Percentiles rank a stretch among this genome's conserved stretches.
phyloP scores from a whole-genome alignment of 1,140 invertebrate species.

The Octopus sinensis region DNA sequence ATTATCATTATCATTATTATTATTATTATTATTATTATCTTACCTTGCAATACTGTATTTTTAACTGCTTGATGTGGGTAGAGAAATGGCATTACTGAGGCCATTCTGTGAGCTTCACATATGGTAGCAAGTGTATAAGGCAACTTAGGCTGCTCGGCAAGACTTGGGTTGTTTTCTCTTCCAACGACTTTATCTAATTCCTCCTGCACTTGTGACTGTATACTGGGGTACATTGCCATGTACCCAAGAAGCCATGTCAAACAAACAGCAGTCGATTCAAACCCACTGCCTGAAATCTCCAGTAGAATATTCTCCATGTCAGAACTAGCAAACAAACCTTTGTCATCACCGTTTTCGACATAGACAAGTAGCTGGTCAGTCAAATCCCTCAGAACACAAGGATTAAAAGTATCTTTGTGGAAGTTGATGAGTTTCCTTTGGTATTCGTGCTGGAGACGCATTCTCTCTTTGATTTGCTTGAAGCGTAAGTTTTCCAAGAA shows the following conservation, averaged over 20 bases:
- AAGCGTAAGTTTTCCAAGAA: conserved; percentile 29
- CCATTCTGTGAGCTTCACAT: conserved; percentile 49
- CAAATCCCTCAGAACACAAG: conserved; percentile 34
- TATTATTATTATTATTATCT: not conserved
- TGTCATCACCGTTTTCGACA: conserved; percentile 42
- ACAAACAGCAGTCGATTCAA: conserved; percentile 81
- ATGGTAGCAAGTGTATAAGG: conserved; percentile 53
- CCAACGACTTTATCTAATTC: conserved; percentile 44
- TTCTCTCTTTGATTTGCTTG: conserved; percentile 24
- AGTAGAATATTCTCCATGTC: conserved; percentile 42
- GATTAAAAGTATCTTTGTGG: conserved; percentile 44
- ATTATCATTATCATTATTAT: too few relatives aligned
- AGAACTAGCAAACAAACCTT: conserved; percentile 32
- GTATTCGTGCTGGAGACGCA: conserved; percentile 26
- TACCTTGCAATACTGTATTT: conserved; percentile 36
- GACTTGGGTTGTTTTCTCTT: conserved; percentile 34
- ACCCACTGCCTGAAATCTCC: conserved; percentile 83
- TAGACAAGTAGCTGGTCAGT: conserved; percentile 41
- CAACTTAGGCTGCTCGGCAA: conserved; percentile 40
- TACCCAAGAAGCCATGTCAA: conserved; percentile 83
- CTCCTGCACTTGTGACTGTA: conserved; percentile 62
- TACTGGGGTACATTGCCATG: conserved; percentile 71
- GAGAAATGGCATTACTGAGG: conserved; percentile 43
- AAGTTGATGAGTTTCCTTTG: conserved; percentile 36
- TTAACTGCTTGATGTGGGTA: conserved; percentile 34